Base-by-base conservation (phyloP, 2,113 vertebrate genomes). In the Caranx melampygus region DNA sequence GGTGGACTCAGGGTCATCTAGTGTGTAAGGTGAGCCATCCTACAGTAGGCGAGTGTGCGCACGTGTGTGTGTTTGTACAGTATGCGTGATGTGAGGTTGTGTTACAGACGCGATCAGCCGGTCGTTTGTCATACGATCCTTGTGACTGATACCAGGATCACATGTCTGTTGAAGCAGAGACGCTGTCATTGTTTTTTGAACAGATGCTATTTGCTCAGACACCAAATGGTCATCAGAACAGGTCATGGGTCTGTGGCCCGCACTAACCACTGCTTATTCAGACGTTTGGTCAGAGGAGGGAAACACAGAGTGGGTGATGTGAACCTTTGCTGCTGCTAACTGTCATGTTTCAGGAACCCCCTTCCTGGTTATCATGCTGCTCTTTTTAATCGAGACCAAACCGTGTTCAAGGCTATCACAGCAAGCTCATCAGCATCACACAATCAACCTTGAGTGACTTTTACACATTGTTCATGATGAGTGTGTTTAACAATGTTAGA, bases 111-210 rank as follows among this genome's bases (percentile, higher is more conserved):
- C 67, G 4, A 16, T 65, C 73, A 63, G 67, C 66, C 55, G 40
- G 76, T 69, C 51, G 1, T 77, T 77, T 11, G 84, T 72, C 12
- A 89, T 40, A n/a, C 16, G 74, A 91, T 80, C 63, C 88, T 10
- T 33, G 73, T 45, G 60, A 63, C 82, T 62, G 84, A 88, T 55
- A 66, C 63, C n/a, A 6, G 72, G 72, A 83, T 91, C 82, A 2
- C 20, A 14, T 88, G 78, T 75, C 79, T 40, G 0, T 51, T 80
- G 66, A 71, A 66, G 69, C 69, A 35, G 59, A 58, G 59, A 74
- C 73, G 15, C 76, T 47, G 63, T 62, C 59, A 31, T 75, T 87
- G 81, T 83, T 71, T 20, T 78, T 80, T 65, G 35, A 72, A 58
- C 72, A 40, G 20, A 84, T 76, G 60, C 45, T 75, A 21, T 84